These are phyloP conservation scores for Caranx melampygus DNA, from an alignment of 2,113 vertebrate genomes.

Conservation along the genomic window DNA sequence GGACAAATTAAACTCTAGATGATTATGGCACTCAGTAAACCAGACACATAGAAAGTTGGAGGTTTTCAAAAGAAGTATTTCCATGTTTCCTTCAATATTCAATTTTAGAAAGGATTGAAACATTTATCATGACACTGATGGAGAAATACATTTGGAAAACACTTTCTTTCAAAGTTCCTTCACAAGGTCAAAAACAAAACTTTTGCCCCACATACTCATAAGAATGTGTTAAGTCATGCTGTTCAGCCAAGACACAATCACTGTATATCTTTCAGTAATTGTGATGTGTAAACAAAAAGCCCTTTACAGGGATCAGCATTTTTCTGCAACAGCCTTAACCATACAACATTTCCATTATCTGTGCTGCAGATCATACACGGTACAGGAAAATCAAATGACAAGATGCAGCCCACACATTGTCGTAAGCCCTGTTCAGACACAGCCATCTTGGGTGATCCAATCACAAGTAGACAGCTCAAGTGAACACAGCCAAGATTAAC, in stretches of 20 bases:
- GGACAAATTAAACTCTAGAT: not conserved
- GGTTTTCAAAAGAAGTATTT: not conserved
- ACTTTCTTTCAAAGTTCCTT: not conserved
- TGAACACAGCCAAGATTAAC: no score
- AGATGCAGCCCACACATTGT: slow-evolving; percentile 16
- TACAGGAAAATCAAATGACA: slow-evolving; percentile 13
- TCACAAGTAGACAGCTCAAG: no score
- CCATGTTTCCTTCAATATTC: not conserved
- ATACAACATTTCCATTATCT: slow-evolving; percentile 22
- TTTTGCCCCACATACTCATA: not conserved
- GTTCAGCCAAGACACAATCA: slow-evolving; percentile 6
- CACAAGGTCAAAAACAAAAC: not conserved
- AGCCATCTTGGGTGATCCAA: no score
- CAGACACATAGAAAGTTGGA: not conserved
- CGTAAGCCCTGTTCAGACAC: not conserved
- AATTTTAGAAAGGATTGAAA: not conserved
- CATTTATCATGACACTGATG: not conserved
- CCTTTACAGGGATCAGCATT: slow-evolving; percentile 1
- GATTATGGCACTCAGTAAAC: not conserved
- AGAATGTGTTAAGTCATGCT: not conserved
- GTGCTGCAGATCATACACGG: not conserved
- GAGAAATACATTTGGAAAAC: not conserved
- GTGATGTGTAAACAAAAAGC: slow-evolving; percentile 20
- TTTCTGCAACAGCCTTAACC: slow-evolving; percentile 1
- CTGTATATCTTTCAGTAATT: slow-evolving; percentile 15